phyloP scores from a whole-genome alignment of 2,113 vertebrate genomes.

The Chelonoidis abingdonii region DNA sequence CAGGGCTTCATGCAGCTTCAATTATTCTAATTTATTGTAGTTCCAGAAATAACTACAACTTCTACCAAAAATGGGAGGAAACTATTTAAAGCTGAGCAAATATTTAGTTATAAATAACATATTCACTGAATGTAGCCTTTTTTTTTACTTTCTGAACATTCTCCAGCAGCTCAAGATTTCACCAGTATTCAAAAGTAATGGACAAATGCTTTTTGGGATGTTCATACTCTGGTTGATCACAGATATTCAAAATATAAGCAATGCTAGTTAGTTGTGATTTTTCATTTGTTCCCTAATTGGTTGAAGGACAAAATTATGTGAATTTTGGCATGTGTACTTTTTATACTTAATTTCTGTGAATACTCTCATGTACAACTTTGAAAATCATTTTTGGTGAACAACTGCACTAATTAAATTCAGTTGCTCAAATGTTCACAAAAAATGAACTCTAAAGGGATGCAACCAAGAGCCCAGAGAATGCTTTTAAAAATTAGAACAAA shows the following conservation, averaged over 20 bases:
- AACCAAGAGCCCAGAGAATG: background rate
- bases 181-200: background rate
- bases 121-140: accelerated
- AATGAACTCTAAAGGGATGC: background rate
- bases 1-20: background rate
- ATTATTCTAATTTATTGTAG: background rate
- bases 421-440: background rate
- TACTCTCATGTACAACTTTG: accelerated
- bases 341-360: background rate
- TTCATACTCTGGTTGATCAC: background rate
- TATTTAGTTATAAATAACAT: background rate
- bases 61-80: background rate
- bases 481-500: background rate
- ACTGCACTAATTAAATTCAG: background rate
- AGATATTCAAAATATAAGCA: background rate
- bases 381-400: background rate
- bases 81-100: accelerated
- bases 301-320: background rate
- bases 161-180: background rate
- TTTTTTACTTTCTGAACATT: background rate
- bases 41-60: background rate
- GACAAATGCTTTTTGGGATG: background rate
- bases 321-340: background rate
- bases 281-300: background rate
- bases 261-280: background rate